phyloP scores from a whole-genome alignment of 2,113 vertebrate genomes.

The Lota lota region DNA sequence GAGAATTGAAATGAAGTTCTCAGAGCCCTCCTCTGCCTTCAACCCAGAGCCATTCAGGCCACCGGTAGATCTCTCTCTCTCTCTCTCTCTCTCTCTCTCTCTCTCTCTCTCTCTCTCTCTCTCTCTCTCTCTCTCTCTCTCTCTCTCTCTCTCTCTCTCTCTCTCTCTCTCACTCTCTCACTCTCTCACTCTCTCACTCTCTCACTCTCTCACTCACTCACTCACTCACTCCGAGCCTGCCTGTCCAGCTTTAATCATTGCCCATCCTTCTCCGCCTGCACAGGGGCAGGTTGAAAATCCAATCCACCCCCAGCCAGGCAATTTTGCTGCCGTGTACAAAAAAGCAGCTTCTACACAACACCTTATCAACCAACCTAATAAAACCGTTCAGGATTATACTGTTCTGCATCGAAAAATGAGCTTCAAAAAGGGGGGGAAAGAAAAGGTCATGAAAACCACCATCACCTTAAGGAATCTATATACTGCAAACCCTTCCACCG shows the following conservation, averaged over 20 bases:
- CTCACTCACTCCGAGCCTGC: background rate
- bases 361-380: background rate
- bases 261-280: background rate
- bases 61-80: background rate
- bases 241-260: background rate
- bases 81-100: background rate
- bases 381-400: background rate
- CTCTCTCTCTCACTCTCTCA: background rate
- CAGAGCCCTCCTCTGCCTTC: slow-evolving; percentile 19
- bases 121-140: background rate
- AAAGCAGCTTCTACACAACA: background rate
- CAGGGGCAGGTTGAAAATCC: background rate
- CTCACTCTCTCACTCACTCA: background rate
- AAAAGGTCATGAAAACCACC: too few species aligned
- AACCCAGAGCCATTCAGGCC: slow-evolving; percentile 13
- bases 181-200: background rate
- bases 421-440: background rate
- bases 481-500: background rate
- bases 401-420: background rate
- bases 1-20: slow-evolving; percentile 48
- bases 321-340: background rate
- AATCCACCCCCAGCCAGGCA: background rate
- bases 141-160: background rate
- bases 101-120: background rate
- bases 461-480: background rate